Percentiles rank a stretch among this genome's conserved stretches.
Conservation (phyloP, 2,113 vertebrate genomes). For the human (Homo sapiens) region DNA sequence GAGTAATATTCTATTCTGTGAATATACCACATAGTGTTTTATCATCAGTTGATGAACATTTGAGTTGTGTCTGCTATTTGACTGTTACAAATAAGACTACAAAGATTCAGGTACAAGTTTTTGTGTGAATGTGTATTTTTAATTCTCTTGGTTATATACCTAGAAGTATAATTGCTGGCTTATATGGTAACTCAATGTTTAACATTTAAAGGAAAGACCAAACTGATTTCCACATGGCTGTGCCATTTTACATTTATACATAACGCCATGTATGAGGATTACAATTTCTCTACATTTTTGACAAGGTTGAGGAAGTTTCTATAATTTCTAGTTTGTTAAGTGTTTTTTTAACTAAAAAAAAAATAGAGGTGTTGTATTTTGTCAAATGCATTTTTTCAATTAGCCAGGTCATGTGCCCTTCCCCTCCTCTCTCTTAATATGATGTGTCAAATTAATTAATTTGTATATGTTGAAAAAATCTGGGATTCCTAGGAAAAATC, state of each 20-base stretch:
- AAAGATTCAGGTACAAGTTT: not conserved
- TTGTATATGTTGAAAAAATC: not conserved
- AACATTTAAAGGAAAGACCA: not conserved
- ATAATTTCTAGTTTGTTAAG: not conserved
- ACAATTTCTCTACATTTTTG: not conserved
- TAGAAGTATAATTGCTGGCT: not conserved
- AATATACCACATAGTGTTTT: not conserved
- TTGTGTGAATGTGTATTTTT: not conserved
- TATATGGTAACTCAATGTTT: not conserved
- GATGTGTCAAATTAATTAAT: not conserved
- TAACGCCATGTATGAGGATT: not conserved
- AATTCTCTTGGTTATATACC: not conserved
- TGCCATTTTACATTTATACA: not conserved
- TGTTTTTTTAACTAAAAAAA: not conserved
- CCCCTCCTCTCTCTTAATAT: not conserved
- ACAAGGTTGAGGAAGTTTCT: not conserved
- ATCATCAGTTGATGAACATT: not conserved
- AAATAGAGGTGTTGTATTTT: not conserved
- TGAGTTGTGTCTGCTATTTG: not conserved
- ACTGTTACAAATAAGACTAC: not conserved
- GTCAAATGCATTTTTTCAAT: not conserved
- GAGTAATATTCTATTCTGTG: not conserved
- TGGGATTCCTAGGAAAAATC: not conserved
- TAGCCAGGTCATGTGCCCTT: not conserved
- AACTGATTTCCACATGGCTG: not conserved